Evolutionary conservation across 2,113 vertebrate genomes (phyloP).

Genomic region (Hepsetus odoe): DNA sequence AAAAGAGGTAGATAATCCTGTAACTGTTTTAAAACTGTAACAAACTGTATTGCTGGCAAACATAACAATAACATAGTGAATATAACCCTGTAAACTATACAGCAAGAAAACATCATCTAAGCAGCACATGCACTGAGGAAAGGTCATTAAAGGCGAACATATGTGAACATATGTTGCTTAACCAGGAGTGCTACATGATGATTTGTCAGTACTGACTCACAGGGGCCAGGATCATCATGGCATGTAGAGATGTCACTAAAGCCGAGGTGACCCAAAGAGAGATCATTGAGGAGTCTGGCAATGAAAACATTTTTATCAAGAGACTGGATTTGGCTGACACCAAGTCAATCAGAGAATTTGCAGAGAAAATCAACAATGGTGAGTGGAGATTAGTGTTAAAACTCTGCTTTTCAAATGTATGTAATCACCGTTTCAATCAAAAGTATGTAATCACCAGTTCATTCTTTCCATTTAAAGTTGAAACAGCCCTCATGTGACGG

Average conservation of each 20-base stretch:
- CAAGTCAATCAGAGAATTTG: slow-evolving; percentile 64
- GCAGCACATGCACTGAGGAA: no score
- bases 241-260: slow-evolving; percentile 62
- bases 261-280: slow-evolving; percentile 55
- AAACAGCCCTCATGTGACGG: not conserved
- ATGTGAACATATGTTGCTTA: not conserved
- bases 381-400: not conserved
- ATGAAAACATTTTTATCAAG: slow-evolving; percentile 53
- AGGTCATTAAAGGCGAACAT: no score
- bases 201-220: slow-evolving; percentile 22
- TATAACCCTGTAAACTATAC: no score
- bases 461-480: no score
- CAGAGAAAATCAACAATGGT: slow-evolving; percentile 59
- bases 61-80: no score
- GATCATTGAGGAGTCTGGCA: slow-evolving; percentile 60
- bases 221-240: slow-evolving; percentile 64
- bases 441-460: no score
- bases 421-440: no score
- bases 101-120: not conserved
- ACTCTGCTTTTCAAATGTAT: no score
- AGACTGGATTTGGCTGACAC: slow-evolving; percentile 62
- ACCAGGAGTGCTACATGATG: not conserved
- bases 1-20: slow-evolving; percentile 52
- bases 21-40: no score
- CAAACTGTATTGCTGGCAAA: no score